Evolutionary conservation across 1,140 invertebrate species (phyloP).

Genomic region (Pomphorhynchus laevis): DNA sequence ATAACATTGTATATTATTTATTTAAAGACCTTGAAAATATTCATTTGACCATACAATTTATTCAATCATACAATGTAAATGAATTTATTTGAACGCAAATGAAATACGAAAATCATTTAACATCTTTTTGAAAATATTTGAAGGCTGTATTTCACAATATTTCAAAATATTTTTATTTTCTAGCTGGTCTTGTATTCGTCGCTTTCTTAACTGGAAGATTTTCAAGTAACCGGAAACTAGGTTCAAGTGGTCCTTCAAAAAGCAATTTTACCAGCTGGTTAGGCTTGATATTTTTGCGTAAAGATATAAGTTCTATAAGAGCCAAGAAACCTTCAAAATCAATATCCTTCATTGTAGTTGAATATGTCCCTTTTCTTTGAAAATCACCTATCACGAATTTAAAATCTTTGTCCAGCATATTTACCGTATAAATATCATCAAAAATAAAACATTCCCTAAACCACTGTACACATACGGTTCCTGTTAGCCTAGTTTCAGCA

Average conservation of each 20-base stretch:
- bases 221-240: too few species aligned
- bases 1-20: too few species aligned
- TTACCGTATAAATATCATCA: background rate
- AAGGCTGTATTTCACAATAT: too few species aligned
- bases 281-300: background rate
- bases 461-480: background rate
- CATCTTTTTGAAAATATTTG: too few species aligned
- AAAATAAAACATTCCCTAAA: background rate
- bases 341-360: background rate
- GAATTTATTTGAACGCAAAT: too few species aligned
- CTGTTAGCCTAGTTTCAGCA: background rate
- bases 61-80: too few species aligned
- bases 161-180: too few species aligned
- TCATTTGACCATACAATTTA: too few species aligned
- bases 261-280: background rate
- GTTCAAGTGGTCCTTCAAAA: background rate
- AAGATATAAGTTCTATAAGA: background rate
- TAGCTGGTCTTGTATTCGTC: too few species aligned
- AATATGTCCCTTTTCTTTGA: background rate
- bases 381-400: background rate
- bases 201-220: too few species aligned
- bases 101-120: too few species aligned
- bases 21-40: too few species aligned
- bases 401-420: background rate
- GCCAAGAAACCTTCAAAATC: background rate